Evolutionary conservation across 2,888 invertebrate species (phyloP), one percentile per base, ranked within the genome.

Genomic region (Latheticus oryzae): DNA sequence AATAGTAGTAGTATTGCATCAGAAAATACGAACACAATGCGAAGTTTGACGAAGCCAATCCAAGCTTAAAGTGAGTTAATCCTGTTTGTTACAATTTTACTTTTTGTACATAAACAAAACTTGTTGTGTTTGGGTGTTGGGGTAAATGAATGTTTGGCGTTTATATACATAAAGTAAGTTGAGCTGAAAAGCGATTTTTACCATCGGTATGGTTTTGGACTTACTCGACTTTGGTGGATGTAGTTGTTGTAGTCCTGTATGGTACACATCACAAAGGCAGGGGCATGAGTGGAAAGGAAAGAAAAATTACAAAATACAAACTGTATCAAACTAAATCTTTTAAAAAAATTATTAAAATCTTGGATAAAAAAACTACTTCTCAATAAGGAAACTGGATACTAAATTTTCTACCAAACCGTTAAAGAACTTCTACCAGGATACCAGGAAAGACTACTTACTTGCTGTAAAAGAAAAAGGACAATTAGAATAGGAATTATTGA

Each of bases 361-460:
- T 42, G 42, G 52, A 42, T 32, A 33, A 32, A 32, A 9, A 7
- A 54, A 35, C 45, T 26, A 38, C 37, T 45, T 26, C 24, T 35
- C 24, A 28, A 12, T 17, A 38, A 47, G 54, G 37, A 23, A 47
- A 55, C 45, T 54, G 30, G 43, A 16, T 1, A 13, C 40, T 42
- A 24, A 8, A 3, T 30, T 42, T 42, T 56, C 50, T 58, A 58
- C 52, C 37, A 37, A 50, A 58, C 51, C 33, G 9, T 47, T n/a
- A n/a, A 37, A 11, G 35, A 16, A 28, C 17, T 15, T 47, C 33
- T 50, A 48, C 19, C 23, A 56, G 16, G 37, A 54, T 50, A 48
- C 19, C 23, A 56, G 16, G 37, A 54, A 47, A 62, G 40, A 17
- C 32, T 76, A 81, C 81, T 82, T 81, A 82, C 81, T 82, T 82